phyloP scores from a whole-genome alignment of 2,888 invertebrate species.

The Acleris laterana region DNA sequence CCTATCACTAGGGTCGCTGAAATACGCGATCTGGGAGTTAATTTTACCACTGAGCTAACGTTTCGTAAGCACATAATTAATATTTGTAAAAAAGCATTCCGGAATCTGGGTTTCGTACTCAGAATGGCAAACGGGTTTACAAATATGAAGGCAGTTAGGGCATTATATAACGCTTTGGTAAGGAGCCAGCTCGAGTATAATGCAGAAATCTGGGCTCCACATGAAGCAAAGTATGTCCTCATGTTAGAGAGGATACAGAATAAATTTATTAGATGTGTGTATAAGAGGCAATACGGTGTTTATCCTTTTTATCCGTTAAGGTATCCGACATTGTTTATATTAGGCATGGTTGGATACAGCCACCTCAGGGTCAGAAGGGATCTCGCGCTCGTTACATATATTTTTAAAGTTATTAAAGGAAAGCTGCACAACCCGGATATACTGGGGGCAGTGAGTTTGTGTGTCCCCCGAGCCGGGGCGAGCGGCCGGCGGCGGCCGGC shows the following conservation, averaged over 20 bases:
- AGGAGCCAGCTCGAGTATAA: not conserved
- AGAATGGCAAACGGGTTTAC: not conserved
- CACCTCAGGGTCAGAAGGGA: not conserved
- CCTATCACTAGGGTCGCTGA: too few species aligned
- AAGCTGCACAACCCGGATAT: not conserved
- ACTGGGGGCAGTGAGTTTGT: not conserved
- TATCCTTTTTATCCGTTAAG: not conserved
- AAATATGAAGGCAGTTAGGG: not conserved
- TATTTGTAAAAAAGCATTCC: not conserved
- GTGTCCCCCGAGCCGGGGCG: not conserved
- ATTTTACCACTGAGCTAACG: not conserved
- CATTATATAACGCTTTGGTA: not conserved
- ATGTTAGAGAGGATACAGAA: slow-evolving; percentile 15
- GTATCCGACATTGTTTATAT: not conserved
- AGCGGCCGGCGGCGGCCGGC: not conserved
- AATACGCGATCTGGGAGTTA: not conserved
- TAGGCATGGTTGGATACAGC: slow-evolving; percentile 1
- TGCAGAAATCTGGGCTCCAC: slow-evolving; percentile 13
- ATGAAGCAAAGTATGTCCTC: slow-evolving; percentile 7
- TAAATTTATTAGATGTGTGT: not conserved
- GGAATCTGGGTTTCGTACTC: not conserved
- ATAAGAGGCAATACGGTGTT: not conserved
- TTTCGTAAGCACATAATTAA: not conserved
- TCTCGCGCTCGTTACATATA: not conserved
- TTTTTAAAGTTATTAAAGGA: not conserved